Percentiles rank a stretch among this genome's conserved stretches.
These are phyloP conservation scores for Vimba vimba DNA, from an alignment of 2,113 vertebrate species.

Conservation along the genomic window DNA sequence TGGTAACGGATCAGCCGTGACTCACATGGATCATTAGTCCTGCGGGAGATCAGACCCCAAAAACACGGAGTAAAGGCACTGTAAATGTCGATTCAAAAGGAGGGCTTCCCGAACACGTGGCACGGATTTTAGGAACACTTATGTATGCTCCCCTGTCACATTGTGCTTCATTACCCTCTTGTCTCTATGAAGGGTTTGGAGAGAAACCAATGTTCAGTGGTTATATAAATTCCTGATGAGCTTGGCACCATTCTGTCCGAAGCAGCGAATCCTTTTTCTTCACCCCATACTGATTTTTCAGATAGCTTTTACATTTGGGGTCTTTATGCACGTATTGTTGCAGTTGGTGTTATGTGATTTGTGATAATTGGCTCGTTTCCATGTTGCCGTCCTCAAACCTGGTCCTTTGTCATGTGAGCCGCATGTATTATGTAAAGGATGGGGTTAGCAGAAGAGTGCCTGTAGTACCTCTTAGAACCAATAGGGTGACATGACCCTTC, in stretches of 20 bases:
- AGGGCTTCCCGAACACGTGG: neutral
- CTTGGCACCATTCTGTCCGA: slow-evolving; percentile 38
- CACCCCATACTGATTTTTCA: neutral
- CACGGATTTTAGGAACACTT: slow-evolving; percentile 4
- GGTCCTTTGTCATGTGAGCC: neutral
- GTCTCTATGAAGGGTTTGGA: slow-evolving; percentile 37
- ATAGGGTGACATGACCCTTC: slow-evolving; percentile 52
- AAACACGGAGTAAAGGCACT: slow-evolving; percentile 22
- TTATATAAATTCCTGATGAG: slow-evolving; percentile 48
- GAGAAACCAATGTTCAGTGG: slow-evolving; percentile 21
- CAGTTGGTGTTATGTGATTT: neutral
- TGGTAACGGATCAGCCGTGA: slow-evolving; percentile 72
- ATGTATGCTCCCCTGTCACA: neutral
- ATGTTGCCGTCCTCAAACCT: neutral
- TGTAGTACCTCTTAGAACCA: slow-evolving; percentile 48
- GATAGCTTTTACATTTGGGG: neutral
- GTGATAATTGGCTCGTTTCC: neutral
- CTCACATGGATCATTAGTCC: slow-evolving; percentile 58
- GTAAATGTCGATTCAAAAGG: slow-evolving; percentile 5
- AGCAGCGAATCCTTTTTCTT: slow-evolving; percentile 22
- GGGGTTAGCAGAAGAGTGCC: neutral
- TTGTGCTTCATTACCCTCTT: slow-evolving; percentile 32
- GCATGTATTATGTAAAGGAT: slow-evolving; percentile 1
- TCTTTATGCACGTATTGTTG: neutral
- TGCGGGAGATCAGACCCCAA: slow-evolving; percentile 41